Evolutionary conservation across 2,797 vertebrate species (phyloP).

Genomic region (Streptopelia turtur): DNA sequence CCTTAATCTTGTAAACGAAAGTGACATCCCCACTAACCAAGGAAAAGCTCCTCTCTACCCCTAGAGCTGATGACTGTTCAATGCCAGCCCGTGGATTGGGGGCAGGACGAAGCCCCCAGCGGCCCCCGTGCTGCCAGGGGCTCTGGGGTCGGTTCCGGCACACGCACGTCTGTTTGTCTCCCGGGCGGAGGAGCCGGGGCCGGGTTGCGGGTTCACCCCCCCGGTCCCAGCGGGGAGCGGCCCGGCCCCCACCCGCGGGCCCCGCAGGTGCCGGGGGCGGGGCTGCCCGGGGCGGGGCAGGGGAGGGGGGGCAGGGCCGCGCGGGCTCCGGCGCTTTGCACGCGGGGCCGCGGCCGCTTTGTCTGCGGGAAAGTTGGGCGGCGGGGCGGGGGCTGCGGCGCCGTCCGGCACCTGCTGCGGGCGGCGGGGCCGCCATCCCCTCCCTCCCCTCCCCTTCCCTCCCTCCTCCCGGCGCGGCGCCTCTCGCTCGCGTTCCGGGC

Average conservation of each 20-base stretch:
- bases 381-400: not conserved
- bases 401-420: not conserved
- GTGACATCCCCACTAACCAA: too few relatives aligned
- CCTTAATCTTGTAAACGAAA: not conserved
- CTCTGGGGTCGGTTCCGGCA: too few relatives aligned
- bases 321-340: not conserved
- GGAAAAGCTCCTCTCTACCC: fast-evolving
- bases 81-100: fast-evolving
- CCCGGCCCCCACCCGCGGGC: too few relatives aligned
- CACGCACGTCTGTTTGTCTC: too few relatives aligned
- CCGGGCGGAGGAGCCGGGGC: too few relatives aligned
- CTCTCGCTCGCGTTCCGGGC: not conserved
- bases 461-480: not conserved
- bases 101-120: too few relatives aligned
- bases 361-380: slow-evolving; percentile 23
- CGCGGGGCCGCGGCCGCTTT: slow-evolving; percentile 8
- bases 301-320: not conserved
- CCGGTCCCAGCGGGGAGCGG: too few relatives aligned
- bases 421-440: not conserved
- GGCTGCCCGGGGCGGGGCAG: slow-evolving; percentile 10
- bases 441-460: too few relatives aligned
- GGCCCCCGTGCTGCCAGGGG: too few relatives aligned
- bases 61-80: fast-evolving
- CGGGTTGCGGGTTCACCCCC: too few relatives aligned
- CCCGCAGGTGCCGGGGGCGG: not conserved